These are phyloP conservation scores for Actinia tenebrosa DNA, from an alignment of 64 coral and sea anemone species.

Conservation along the genomic window DNA sequence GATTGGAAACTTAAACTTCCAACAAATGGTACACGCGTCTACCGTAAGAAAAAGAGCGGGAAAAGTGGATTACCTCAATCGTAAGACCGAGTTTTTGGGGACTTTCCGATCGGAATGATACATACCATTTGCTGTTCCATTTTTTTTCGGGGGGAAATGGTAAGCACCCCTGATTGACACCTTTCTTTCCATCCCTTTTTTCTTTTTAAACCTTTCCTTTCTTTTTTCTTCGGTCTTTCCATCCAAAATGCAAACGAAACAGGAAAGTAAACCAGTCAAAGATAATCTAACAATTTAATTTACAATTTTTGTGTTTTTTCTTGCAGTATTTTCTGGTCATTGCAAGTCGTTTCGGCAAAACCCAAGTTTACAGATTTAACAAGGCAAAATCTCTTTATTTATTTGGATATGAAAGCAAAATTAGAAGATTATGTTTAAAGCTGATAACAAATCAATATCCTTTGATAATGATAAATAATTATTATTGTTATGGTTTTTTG, in stretches of 20 bases:
- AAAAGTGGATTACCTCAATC: too few relatives aligned
- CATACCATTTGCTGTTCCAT: too few relatives aligned
- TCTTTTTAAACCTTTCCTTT: not conserved
- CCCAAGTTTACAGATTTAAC: constrained; percentile 72
- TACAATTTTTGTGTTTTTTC: not conserved
- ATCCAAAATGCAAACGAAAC: too few relatives aligned
- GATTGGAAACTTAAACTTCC: too few relatives aligned
- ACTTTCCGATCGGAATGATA: too few relatives aligned
- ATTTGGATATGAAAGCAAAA: constrained; percentile 74
- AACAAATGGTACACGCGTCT: too few relatives aligned
- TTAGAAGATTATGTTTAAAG: constrained; percentile 69
- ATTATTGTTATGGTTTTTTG: not conserved
- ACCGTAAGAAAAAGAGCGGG: too few relatives aligned
- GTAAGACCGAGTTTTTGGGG: too few relatives aligned
- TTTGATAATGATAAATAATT: constrained; percentile 24
- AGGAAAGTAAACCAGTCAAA: too few relatives aligned
- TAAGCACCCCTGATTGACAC: too few relatives aligned
- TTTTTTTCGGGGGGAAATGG: too few relatives aligned
- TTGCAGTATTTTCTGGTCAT: constrained; percentile 89
- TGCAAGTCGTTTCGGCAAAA: constrained; percentile 67
- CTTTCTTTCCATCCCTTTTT: too few relatives aligned
- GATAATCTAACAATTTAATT: not conserved
- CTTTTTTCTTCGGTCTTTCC: not conserved
- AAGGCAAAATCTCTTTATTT: constrained; percentile 81
- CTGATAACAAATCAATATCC: constrained; percentile 98